Evolutionary conservation across 2,113 vertebrate species (phyloP), one percentile per base, ranked within the genome.

Genomic region (Bambusicola thoracicus): DNA sequence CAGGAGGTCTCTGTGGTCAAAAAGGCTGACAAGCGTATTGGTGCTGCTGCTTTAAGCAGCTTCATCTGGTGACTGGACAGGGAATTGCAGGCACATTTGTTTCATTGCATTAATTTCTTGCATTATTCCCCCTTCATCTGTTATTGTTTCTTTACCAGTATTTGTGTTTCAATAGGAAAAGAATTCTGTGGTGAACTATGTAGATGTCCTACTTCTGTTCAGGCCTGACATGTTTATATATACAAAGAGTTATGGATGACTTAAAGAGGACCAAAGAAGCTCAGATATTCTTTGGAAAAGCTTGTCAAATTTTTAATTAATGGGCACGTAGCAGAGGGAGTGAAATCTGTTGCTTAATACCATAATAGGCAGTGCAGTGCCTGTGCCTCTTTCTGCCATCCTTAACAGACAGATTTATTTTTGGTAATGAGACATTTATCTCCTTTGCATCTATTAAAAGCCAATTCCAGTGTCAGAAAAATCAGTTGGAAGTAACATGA

Each of bases 371-470:
- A 96, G 88, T 87, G 89, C 83, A 94, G 63, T 86, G 81, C 92
- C 87, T 83, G 77, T 93, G 86, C 89, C 30, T 96, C 58, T 67
- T 89, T 93, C 34, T 91, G 86, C 90, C 91, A 80, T 84, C 93
- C 88, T 53, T 84, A 93, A 75, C 80, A 91, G 90, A 91, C 4
- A 0, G 85, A 89, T 96, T 96, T 97, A 95, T 97, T 97, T 97
- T 97, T 94, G 92, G 95, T 91, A 91, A 94, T 96, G 81, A 95
- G 94, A 95, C 80, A 89, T 97, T 94, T 95, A 95, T 96, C 95
- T 94, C 73, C 48, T 93, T 92, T 12, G 5, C 62, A 77, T 92
- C 86, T 95, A 95, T 94, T 93, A 91, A 93, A 96, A 96, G 73
- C 66, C 56, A 83, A n/a, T 90, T 85, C 44, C 56, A 87, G 72